Base-by-base conservation (phyloP, 2,888 invertebrate genomes). In the Cyclophora albipunctata region DNA sequence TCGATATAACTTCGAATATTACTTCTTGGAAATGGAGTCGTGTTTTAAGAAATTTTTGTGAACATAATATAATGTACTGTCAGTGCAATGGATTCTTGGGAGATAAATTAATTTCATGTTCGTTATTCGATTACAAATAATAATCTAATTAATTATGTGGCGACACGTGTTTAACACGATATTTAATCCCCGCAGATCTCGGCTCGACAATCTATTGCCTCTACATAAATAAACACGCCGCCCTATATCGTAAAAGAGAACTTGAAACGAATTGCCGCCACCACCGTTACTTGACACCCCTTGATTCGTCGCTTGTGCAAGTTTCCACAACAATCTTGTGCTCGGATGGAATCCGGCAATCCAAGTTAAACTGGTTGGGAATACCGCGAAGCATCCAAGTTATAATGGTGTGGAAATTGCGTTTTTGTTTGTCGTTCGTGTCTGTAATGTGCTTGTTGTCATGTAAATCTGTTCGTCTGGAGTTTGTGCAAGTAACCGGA, bases 401-500 rank as follows among this genome's bases (percentile, higher is more conserved):
- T 81, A 78, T 80, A 81, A 81, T 78, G 79, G 77, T 68, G 79
- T 75, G 78, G 71, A 80, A 79, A 81, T 81, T 77, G 76, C 73
- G 77, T 79, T 80, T 81, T 79, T 78, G 79, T 79, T 80, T 73
- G 70, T 69, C 60, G 63, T 64, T 60, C 67, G 70, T 72, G 72
- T 74, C 74, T 67, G 67, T 62, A 73, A 77, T 78, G 75, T 72
- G 62, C 69, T 63, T 63, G 70, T 71, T 70, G 62, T 62, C 66
- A 70, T 69, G 71, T 69, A 73, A 71, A 75, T 74, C 66, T 63
- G 64, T 66, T 71, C 71, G 37, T 37, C 5, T 37, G 37, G 37
- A 37, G 37, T 37, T 37, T 37, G 37, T 37, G 5, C 37, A 37
- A 37, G 37, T 37, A 37, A 37, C 37, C 4, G 37, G 4, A 5